A percentile compares a stretch with the other conserved stretches of the same genome.
Evolutionary conservation across 2,797 vertebrate species (phyloP).

Genomic region (Syndactyla subalaris): DNA sequence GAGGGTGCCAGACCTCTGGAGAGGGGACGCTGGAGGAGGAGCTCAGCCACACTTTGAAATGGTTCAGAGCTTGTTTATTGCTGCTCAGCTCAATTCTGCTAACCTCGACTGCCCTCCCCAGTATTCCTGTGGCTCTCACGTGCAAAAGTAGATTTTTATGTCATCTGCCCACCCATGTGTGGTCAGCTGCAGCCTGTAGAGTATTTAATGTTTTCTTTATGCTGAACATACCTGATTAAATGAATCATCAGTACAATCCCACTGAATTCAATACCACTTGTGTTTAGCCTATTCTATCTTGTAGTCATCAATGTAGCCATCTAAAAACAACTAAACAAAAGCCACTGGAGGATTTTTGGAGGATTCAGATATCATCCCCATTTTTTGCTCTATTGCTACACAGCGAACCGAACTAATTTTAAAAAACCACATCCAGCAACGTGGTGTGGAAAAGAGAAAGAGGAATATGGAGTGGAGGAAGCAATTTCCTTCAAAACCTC

Average conservation of each 20-base stretch:
- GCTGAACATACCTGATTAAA: not conserved
- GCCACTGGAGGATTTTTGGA: not conserved
- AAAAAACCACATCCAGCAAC: not conserved
- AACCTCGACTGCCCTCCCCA: constrained; percentile 8
- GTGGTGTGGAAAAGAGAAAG: not conserved
- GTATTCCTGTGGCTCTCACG: not conserved
- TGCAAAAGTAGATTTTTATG: not conserved
- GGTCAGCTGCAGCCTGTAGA: not conserved
- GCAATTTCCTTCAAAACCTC: not conserved
- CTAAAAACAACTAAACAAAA: not conserved
- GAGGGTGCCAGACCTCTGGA: constrained; percentile 55
- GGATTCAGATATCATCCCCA: not conserved
- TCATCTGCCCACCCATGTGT: not conserved
- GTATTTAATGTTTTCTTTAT: not conserved
- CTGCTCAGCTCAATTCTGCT: constrained; percentile 10
- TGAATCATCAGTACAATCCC: not conserved
- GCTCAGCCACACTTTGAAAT: constrained; percentile 17
- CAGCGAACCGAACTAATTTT: not conserved
- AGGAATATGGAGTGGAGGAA: not conserved
- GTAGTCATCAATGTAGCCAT: not conserved
- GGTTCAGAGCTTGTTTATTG: not conserved
- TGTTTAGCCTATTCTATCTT: not conserved
- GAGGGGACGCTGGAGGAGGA: constrained; percentile 48
- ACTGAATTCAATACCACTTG: not conserved
- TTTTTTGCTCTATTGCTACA: not conserved